These are phyloP conservation scores for Hapalemur alaotrensis DNA, from an alignment of 2,797 vertebrate species.

Conservation along the genomic window DNA sequence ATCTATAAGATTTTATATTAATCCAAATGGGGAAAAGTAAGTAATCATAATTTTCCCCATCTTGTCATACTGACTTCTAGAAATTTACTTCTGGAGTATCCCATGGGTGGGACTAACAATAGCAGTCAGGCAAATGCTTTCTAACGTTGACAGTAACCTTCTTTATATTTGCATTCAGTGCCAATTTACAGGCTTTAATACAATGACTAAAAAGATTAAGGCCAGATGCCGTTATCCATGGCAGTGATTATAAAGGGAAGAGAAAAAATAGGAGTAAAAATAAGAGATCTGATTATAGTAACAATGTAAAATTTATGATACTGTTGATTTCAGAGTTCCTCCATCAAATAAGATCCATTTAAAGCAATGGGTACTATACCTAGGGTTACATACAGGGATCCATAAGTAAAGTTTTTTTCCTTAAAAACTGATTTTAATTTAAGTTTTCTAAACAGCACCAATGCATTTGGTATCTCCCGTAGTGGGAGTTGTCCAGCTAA, in stretches of 20 bases:
- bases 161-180: conserved; percentile 73
- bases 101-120: background rate
- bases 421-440: conserved; percentile 18
- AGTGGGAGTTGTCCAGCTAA: background rate
- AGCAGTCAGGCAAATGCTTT: conserved; percentile 42
- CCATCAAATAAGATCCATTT: conserved; percentile 19
- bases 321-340: conserved; percentile 22
- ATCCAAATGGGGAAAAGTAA: background rate
- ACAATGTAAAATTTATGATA: conserved; percentile 42
- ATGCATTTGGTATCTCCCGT: background rate
- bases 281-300: conserved; percentile 22
- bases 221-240: conserved; percentile 42
- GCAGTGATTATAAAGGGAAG: conserved; percentile 11
- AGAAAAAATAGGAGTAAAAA: conserved; percentile 50
- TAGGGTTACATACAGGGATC: background rate
- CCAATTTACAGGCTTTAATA: conserved; percentile 67
- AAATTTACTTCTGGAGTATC: background rate
- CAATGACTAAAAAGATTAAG: conserved; percentile 71
- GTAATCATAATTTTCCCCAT: background rate
- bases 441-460: background rate
- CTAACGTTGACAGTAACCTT: conserved; percentile 67
- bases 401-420: background rate
- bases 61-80: background rate
- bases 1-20: background rate
- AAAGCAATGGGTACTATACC: background rate